Evolutionary conservation across 2,797 vertebrate species (phyloP).

Genomic region (Furcifer pardalis): DNA sequence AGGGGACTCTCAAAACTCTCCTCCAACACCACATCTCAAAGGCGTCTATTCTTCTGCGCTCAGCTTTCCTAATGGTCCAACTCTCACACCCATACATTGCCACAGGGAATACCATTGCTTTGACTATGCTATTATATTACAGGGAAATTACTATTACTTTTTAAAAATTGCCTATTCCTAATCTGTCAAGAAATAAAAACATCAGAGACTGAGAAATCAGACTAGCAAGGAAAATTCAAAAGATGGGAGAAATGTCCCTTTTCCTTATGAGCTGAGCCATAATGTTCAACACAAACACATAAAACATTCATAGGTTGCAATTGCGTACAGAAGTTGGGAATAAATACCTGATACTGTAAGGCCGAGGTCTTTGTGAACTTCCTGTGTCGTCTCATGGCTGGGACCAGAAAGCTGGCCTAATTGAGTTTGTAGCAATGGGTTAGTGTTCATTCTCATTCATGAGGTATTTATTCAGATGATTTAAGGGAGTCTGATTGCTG

Average conservation of each 20-base stretch:
- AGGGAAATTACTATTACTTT: not conserved
- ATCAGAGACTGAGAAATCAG: not conserved
- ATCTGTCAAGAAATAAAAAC: not conserved
- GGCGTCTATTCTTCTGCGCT: too few relatives aligned
- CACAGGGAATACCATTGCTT: too few relatives aligned
- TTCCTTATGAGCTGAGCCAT: not conserved
- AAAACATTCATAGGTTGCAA: not conserved
- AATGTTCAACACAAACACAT: too few relatives aligned
- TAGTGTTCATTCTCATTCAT: not conserved
- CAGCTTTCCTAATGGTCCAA: too few relatives aligned
- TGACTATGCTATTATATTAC: too few relatives aligned
- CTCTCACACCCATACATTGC: too few relatives aligned
- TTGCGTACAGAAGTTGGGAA: not conserved
- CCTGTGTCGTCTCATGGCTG: too few relatives aligned
- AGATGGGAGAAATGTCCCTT: not conserved
- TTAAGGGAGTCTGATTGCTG: not conserved
- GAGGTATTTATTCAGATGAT: not conserved
- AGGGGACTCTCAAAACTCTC: too few relatives aligned
- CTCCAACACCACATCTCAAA: too few relatives aligned
- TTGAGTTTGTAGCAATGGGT: not conserved
- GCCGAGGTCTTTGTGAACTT: too few relatives aligned
- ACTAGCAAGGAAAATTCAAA: not conserved
- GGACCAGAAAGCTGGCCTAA: too few relatives aligned
- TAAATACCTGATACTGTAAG: too few relatives aligned
- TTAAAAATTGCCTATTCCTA: not conserved